phyloP scores from a whole-genome alignment of 2,888 invertebrate genomes.

The Rhagonycha lutea region DNA sequence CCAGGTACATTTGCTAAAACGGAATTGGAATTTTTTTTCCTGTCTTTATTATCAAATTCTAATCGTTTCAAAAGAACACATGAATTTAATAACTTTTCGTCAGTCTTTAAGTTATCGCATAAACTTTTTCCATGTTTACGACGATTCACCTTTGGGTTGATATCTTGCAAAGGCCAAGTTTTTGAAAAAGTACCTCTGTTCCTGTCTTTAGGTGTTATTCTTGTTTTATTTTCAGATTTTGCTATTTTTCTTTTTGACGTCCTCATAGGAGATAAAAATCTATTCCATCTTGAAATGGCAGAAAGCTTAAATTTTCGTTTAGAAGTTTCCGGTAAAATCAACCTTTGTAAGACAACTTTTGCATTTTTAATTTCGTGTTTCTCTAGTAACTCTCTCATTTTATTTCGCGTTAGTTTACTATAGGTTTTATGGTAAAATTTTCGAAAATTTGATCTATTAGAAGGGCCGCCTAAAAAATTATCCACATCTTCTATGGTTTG shows the following conservation, averaged over 20 bases:
- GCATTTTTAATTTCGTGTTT: constrained; percentile 30
- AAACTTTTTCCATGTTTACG: constrained; percentile 9
- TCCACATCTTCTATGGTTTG: neutral
- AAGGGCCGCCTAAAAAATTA: neutral
- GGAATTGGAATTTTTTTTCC: constrained; percentile 45
- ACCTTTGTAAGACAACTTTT: constrained; percentile 23
- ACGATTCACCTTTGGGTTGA: constrained; percentile 35
- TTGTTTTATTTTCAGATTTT: constrained; percentile 17
- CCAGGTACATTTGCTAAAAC: constrained; percentile 61
- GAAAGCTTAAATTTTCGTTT: constrained; percentile 8
- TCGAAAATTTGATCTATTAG: neutral
- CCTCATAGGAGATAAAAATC: neutral
- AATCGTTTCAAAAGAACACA: constrained; percentile 38
- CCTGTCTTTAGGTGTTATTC: neutral
- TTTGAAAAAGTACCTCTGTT: constrained; percentile 10
- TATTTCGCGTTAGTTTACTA: neutral
- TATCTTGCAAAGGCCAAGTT: constrained; percentile 38
- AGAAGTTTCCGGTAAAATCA: constrained; percentile 13
- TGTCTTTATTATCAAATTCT: constrained; percentile 37
- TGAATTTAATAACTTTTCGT: constrained; percentile 31
- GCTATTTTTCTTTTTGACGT: neutral
- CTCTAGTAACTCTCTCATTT: constrained; percentile 22
- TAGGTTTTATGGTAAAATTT: neutral
- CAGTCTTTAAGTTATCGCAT: constrained; percentile 14
- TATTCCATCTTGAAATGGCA: neutral